Conservation (phyloP, 2,113 vertebrate genomes). For the Hippotragus niger region DNA sequence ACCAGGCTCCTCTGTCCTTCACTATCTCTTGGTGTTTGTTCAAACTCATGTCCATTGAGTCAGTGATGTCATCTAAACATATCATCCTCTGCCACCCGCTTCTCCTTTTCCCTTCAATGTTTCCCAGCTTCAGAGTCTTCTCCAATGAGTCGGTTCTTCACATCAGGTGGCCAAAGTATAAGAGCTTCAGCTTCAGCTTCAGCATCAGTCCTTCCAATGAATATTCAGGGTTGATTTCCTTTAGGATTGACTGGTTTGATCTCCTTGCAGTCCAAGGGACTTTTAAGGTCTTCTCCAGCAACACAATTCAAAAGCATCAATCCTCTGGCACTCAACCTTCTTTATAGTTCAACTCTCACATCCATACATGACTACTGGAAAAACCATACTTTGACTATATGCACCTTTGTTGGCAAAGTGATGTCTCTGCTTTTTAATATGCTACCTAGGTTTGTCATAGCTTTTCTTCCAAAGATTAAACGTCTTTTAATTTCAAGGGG, state of each 20-base stretch:
- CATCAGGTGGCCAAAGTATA: background rate
- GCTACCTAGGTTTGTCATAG: background rate
- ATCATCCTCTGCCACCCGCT: background rate
- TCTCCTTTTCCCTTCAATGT: background rate
- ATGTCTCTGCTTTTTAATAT: background rate
- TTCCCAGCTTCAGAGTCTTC: background rate
- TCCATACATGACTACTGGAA: background rate
- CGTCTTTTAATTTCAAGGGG: background rate
- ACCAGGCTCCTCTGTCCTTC: background rate
- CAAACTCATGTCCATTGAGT: background rate
- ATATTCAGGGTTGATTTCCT: background rate
- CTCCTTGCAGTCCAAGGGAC: background rate
- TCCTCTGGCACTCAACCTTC: background rate
- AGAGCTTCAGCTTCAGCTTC: background rate
- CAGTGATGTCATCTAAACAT: background rate
- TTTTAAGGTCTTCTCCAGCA: background rate
- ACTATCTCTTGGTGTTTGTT: background rate
- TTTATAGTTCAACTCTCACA: background rate
- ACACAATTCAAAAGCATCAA: background rate
- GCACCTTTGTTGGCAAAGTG: background rate
- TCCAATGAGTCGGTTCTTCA: background rate
- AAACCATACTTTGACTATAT: background rate
- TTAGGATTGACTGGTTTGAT: background rate
- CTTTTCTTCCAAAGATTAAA: background rate
- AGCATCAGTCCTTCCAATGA: background rate